These are phyloP conservation scores for Cyanoliseus patagonus DNA, from an alignment of 2,113 vertebrate genomes.

Conservation along the genomic window DNA sequence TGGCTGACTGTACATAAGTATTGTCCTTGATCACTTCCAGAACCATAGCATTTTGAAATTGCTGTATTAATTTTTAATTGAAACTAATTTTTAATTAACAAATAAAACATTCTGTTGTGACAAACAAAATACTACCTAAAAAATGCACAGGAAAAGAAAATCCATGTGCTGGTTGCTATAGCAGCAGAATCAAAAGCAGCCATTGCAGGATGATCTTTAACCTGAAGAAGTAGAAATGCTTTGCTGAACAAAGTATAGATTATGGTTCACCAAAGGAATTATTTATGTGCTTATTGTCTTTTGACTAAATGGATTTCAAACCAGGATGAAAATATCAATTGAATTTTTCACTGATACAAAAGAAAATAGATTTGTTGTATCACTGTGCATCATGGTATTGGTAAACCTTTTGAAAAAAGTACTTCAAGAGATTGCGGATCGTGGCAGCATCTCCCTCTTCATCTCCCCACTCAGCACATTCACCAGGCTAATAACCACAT, in stretches of 20 bases:
- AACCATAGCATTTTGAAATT: background rate
- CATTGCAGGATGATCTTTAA: slow-evolving; percentile 15
- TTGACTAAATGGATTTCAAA: background rate
- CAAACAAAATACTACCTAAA: background rate
- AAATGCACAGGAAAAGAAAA: background rate
- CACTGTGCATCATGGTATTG: background rate
- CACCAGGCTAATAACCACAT: rapidly evolving
- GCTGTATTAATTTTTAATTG: background rate
- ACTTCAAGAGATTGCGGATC: background rate
- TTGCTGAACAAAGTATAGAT: background rate
- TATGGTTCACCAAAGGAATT: background rate
- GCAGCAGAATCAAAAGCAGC: slow-evolving; percentile 36
- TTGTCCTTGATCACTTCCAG: background rate
- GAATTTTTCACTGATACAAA: background rate
- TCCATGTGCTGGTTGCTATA: slow-evolving; percentile 32
- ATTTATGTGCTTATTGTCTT: background rate
- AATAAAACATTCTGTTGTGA: background rate
- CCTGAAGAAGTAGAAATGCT: background rate
- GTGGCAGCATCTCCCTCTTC: background rate
- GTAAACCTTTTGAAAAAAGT: background rate
- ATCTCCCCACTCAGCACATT: background rate
- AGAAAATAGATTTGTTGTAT: background rate
- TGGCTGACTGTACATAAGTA: background rate
- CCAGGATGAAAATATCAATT: background rate
- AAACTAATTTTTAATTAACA: background rate